A percentile compares a stretch with the other conserved stretches of the same genome.
Evolutionary conservation across 2,113 vertebrate genomes (phyloP).

Genomic region (Pleuronectes platessa): DNA sequence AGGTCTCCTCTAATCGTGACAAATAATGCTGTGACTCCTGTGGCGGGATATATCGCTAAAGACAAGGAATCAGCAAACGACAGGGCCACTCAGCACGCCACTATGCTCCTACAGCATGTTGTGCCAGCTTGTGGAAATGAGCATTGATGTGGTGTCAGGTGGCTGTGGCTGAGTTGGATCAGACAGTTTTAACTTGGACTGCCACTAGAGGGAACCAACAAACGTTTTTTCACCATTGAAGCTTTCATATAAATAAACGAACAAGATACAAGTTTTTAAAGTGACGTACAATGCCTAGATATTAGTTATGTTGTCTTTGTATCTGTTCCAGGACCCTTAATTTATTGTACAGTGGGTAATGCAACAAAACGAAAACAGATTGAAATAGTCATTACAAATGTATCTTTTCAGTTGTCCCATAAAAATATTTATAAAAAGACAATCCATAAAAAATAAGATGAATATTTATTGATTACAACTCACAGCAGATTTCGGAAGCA

Average conservation of each 20-base stretch:
- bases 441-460: background rate
- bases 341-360: background rate
- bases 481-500: too few relatives aligned
- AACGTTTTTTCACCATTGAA: background rate
- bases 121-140: background rate
- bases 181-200: background rate
- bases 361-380: background rate
- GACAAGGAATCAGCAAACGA: background rate
- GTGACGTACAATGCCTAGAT: background rate
- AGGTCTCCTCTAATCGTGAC: background rate
- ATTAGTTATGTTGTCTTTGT: background rate
- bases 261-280: background rate
- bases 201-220: conserved; percentile 62
- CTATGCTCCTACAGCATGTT: background rate
- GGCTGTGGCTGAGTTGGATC: background rate
- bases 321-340: too few relatives aligned
- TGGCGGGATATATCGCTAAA: background rate
- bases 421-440: background rate
- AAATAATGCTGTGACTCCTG: background rate
- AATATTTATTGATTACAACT: too few relatives aligned
- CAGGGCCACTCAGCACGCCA: background rate
- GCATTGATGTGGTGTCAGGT: conserved; percentile 10
- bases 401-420: background rate
- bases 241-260: background rate
- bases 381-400: background rate